phyloP scores from a whole-genome alignment of 2,113 vertebrate species.

The Cephalophus harveyi region DNA sequence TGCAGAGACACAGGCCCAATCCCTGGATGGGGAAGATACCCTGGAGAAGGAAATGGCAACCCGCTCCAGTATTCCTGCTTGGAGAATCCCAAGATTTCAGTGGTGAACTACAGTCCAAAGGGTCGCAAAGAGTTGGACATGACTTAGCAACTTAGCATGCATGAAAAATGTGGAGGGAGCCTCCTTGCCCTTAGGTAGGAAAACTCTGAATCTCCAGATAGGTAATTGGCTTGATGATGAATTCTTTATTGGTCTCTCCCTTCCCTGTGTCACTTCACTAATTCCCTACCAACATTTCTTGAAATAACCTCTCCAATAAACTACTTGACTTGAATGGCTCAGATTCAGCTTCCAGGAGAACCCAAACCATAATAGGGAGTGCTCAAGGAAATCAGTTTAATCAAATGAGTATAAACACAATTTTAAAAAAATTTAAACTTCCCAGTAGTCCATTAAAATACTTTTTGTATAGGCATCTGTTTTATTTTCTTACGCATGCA shows the following conservation, averaged over 20 bases:
- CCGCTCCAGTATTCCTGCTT: neutral
- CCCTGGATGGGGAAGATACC: neutral
- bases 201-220: neutral
- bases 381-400: conserved; percentile 29
- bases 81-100: neutral
- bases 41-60: neutral
- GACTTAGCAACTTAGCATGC: neutral
- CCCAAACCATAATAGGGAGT: neutral
- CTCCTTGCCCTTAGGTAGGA: neutral
- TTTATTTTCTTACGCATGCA: neutral
- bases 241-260: neutral
- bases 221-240: neutral
- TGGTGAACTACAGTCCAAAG: neutral
- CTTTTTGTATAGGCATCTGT: neutral
- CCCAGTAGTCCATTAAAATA: neutral
- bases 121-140: neutral
- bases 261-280: neutral
- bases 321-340: neutral
- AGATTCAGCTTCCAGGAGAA: neutral
- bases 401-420: neutral
- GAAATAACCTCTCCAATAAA: conserved; percentile 5
- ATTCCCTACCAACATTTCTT: neutral
- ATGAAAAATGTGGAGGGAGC: neutral
- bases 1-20: neutral
- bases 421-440: neutral